phyloP scores from a whole-genome alignment of 2,113 vertebrate genomes.

The Solea solea region DNA sequence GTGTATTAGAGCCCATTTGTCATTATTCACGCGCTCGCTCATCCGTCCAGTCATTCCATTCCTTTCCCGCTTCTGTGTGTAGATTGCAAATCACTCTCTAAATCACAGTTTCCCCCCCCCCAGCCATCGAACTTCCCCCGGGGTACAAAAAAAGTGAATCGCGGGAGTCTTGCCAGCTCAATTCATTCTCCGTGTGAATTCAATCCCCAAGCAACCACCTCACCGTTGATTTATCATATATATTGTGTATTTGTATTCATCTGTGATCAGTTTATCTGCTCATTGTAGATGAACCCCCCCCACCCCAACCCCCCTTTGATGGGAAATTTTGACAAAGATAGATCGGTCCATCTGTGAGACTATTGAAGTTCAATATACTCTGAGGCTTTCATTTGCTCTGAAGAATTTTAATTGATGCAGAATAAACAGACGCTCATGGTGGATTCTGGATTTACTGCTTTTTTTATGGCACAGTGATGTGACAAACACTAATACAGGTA shows the following conservation, averaged over 20 bases:
- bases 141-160: conserved; percentile 55
- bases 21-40: conserved; percentile 17
- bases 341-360: conserved; percentile 74
- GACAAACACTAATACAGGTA: conserved; percentile 35
- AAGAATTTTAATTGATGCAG: conserved; percentile 74
- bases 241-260: conserved; percentile 78
- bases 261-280: conserved; percentile 74
- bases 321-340: conserved; percentile 73
- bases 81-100: conserved; percentile 65
- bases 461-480: conserved; percentile 42
- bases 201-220: conserved; percentile 20
- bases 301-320: conserved; percentile 45
- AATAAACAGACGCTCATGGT: conserved; percentile 60
- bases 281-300: conserved; percentile 51
- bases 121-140: conserved; percentile 23
- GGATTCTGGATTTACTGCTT: conserved; percentile 59
- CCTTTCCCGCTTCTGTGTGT: conserved; percentile 13
- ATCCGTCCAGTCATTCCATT: conserved; percentile 12
- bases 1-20: conserved; percentile 10
- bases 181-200: conserved; percentile 51
- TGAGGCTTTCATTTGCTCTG: conserved; percentile 67
- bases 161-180: conserved; percentile 49
- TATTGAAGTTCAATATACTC: conserved; percentile 74
- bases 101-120: conserved; percentile 47
- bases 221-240: conserved; percentile 65